Percentiles rank a stretch among this genome's conserved stretches.
These are phyloP conservation scores for Rhegmatorhina hoffmannsi DNA, from an alignment of 2,113 vertebrate species.

Conservation along the genomic window DNA sequence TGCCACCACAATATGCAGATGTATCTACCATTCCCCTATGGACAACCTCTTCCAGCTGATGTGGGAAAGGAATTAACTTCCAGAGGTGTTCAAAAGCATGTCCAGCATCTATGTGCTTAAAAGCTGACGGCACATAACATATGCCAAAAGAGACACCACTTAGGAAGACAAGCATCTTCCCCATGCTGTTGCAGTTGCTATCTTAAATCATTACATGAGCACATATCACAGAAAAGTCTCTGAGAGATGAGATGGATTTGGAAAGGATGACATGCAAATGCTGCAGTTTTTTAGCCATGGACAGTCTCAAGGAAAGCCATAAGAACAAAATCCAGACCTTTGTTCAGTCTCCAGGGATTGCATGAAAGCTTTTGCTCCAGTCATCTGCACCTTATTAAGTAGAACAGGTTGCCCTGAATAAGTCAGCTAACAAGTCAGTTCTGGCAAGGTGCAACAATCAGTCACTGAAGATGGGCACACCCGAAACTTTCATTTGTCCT, in stretches of 20 bases:
- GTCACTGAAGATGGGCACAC: background rate
- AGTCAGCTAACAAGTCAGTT: background rate
- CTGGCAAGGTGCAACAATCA: background rate
- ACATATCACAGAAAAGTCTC: background rate
- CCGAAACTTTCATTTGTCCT: background rate
- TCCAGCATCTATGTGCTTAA: background rate
- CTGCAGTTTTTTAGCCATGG: background rate
- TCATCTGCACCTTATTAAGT: background rate
- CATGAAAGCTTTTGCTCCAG: background rate
- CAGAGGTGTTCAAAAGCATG: background rate
- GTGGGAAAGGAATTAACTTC: background rate
- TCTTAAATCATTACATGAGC: background rate
- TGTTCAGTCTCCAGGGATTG: background rate
- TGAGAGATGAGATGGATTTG: background rate
- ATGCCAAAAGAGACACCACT: background rate
- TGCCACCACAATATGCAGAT: background rate
- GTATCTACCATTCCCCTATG: background rate
- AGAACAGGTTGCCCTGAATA: background rate
- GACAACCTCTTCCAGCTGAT: background rate
- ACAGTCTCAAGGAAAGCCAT: background rate
- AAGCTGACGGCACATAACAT: background rate
- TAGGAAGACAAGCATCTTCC: background rate
- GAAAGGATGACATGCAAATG: background rate
- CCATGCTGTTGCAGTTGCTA: background rate
- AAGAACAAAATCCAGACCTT: background rate